Evolutionary conservation across 2,113 vertebrate species (phyloP).

Genomic region (Lagopus muta): DNA sequence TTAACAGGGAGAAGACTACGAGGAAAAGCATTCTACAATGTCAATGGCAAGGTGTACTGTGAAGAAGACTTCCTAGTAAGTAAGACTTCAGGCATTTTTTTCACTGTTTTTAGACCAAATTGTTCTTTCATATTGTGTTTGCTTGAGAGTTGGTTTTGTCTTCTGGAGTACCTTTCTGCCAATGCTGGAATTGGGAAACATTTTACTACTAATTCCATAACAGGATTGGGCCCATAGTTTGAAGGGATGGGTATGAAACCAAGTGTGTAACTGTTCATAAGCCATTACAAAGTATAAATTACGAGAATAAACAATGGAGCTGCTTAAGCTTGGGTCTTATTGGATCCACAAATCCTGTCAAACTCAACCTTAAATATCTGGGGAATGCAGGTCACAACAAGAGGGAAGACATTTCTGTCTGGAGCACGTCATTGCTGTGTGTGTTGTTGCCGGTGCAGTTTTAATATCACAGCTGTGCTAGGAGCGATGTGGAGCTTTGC

Average conservation of each 20-base stretch:
- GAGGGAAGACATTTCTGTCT: slow-evolving; percentile 4
- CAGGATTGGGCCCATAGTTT: not conserved
- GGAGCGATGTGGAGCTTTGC: not conserved
- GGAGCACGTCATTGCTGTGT: not conserved
- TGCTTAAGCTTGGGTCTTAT: slow-evolving; percentile 2
- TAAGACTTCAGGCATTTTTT: slow-evolving; percentile 48
- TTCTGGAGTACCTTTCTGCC: not conserved
- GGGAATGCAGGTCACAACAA: slow-evolving; percentile 23
- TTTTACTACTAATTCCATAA: not conserved
- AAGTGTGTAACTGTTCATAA: not conserved
- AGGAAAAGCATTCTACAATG: slow-evolving; percentile 98
- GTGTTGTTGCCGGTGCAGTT: slow-evolving; percentile 25
- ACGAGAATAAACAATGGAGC: slow-evolving; percentile 28
- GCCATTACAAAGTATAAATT: slow-evolving; percentile 25
- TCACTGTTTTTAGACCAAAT: not conserved
- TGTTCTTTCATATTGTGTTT: not conserved
- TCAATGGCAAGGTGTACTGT: slow-evolving; percentile 97
- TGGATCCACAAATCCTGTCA: slow-evolving; percentile 46
- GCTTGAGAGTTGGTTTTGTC: not conserved
- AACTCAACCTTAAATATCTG: slow-evolving; percentile 46
- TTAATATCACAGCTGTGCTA: slow-evolving; percentile 1
- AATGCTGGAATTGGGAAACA: not conserved
- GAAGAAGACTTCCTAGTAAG: slow-evolving; percentile 98
- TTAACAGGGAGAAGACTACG: slow-evolving; percentile 90
- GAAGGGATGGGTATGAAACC: slow-evolving; percentile 22